Percentiles rank a stretch among this genome's conserved stretches.
Evolutionary conservation across 1,140 invertebrate genomes (phyloP).

Genomic region (Drosophila nannoptera): DNA sequence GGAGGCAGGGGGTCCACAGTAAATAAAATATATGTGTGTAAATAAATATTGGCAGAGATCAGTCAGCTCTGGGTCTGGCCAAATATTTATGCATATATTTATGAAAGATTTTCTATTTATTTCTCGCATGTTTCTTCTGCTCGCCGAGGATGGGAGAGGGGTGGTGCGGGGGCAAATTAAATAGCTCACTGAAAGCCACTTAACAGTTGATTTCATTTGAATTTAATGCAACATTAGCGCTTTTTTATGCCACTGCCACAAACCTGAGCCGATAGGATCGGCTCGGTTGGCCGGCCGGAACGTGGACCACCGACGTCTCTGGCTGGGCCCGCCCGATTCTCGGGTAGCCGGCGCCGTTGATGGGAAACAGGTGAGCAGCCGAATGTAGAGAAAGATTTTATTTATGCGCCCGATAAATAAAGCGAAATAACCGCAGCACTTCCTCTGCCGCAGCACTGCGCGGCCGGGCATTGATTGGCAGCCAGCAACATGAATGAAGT

Average conservation of each 20-base stretch:
- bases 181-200: conserved; percentile 76
- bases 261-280: conserved; percentile 59
- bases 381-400: conserved; percentile 71
- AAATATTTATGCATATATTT: conserved; percentile 63
- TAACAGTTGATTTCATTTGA: conserved; percentile 77
- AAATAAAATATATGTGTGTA: conserved; percentile 39
- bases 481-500: conserved; percentile 27
- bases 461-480: conserved; percentile 39
- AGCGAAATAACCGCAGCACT: conserved; percentile 30
- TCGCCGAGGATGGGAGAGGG: background rate
- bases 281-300: background rate
- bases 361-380: conserved; percentile 70
- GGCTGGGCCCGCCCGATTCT: conserved; percentile 13
- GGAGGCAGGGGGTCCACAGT: too few relatives aligned
- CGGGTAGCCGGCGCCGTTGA: conserved; percentile 68
- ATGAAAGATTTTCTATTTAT: conserved; percentile 63
- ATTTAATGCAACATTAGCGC: conserved; percentile 77
- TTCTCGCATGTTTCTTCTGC: conserved; percentile 25
- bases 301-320: conserved; percentile 58
- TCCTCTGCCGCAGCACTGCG: background rate
- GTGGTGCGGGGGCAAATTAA: conserved; percentile 51
- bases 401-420: conserved; percentile 73
- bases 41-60: conserved; percentile 38
- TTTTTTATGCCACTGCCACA: conserved; percentile 61
- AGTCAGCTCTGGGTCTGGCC: conserved; percentile 11